phyloP scores from a whole-genome alignment of 37 sponge, comb jelly and placozoan species.

The Diacarnus erythraeanus region DNA sequence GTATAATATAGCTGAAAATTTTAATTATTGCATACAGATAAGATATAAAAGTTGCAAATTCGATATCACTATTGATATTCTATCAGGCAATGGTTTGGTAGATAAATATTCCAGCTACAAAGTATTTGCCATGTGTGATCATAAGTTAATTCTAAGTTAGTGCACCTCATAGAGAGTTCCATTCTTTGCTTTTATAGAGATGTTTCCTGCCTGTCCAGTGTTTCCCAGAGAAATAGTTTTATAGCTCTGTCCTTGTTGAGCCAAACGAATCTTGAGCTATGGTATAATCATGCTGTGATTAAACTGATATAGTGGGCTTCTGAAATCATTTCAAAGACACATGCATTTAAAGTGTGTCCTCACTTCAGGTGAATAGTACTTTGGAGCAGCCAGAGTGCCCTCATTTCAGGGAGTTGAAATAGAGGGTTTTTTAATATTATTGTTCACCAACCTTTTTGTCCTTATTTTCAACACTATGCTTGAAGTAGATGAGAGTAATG shows the following conservation, averaged over 20 bases:
- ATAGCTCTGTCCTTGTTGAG: neutral
- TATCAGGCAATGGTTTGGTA: neutral
- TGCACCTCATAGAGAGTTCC: neutral
- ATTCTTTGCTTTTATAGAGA: neutral
- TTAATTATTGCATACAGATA: no score
- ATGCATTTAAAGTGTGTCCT: no score
- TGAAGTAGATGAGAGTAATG: slow-evolving; percentile 11
- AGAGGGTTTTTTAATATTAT: no score
- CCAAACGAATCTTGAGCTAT: neutral
- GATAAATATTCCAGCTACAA: no score
- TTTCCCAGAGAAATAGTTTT: neutral
- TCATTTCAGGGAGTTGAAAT: no score
- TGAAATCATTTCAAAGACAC: no score
- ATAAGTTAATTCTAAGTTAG: no score
- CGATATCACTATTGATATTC: neutral
- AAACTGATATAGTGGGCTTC: neutral
- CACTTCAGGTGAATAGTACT: no score
- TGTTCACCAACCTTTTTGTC: slow-evolving; percentile 13
- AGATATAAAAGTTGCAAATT: no score
- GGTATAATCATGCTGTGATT: neutral
- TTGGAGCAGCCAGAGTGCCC: no score
- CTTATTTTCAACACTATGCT: neutral
- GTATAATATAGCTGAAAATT: no score
- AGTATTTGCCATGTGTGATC: no score
- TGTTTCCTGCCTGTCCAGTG: slow-evolving; percentile 1